Percentiles rank a stretch among this genome's conserved stretches.
These are phyloP conservation scores for Anguilla marmorata DNA, from an alignment of 2,797 vertebrate species.

Conservation along the genomic window DNA sequence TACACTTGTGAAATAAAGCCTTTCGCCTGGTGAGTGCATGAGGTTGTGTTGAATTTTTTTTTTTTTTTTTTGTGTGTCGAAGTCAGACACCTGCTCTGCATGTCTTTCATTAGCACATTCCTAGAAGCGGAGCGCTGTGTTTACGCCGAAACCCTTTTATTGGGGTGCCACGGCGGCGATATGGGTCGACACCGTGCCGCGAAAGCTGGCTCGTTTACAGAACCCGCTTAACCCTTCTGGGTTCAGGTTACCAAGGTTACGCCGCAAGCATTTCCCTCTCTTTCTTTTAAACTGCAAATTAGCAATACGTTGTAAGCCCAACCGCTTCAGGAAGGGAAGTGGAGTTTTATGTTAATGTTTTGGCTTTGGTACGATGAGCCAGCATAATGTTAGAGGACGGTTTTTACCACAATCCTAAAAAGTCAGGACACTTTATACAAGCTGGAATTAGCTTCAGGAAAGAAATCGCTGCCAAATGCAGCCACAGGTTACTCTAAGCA, in stretches of 20 bases:
- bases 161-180: slow-evolving; percentile 26
- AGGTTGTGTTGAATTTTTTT: neutral
- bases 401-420: neutral
- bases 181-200: slow-evolving; percentile 15
- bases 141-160: slow-evolving; percentile 37
- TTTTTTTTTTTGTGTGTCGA: slow-evolving; percentile 28
- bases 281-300: neutral
- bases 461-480: neutral
- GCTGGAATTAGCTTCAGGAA: neutral
- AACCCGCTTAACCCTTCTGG: slow-evolving; percentile 12
- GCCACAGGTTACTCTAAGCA: neutral
- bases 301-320: neutral
- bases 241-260: neutral
- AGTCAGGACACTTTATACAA: neutral
- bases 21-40: too few relatives aligned
- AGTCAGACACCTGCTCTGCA: slow-evolving; percentile 46
- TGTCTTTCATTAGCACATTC: slow-evolving; percentile 51
- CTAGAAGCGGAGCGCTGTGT: slow-evolving; percentile 41
- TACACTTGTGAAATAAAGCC: neutral
- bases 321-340: neutral
- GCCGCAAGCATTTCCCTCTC: neutral
- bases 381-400: neutral
- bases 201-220: slow-evolving; percentile 31
- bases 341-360: neutral
- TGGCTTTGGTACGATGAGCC: neutral